Evolutionary conservation across 1,140 invertebrate species (phyloP).

Genomic region (Coelopa frigida): DNA sequence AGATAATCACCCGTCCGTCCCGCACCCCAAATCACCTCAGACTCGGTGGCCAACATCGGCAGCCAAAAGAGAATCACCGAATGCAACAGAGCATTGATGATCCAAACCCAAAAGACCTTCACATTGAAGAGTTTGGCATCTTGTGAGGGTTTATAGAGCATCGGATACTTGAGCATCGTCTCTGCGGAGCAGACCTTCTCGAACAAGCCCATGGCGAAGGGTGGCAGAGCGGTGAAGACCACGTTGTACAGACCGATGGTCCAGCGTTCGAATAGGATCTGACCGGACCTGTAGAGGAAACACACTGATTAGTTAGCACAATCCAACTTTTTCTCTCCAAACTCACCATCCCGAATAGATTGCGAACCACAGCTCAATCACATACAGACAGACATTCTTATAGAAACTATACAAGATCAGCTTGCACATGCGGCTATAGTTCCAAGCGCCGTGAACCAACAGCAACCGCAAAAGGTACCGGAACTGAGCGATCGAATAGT

Average conservation of each 20-base stretch:
- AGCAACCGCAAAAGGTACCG: constrained; percentile 80
- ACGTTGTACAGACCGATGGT: constrained; percentile 97
- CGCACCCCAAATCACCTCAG: constrained; percentile 71
- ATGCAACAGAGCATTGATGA: constrained; percentile 86
- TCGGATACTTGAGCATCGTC: constrained; percentile 76
- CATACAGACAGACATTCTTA: constrained; percentile 98
- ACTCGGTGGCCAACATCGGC: constrained; percentile 58
- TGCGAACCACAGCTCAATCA: constrained; percentile 99
- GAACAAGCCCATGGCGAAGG: constrained; percentile 89
- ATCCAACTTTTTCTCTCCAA: too few relatives aligned
- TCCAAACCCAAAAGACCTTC: constrained; percentile 95
- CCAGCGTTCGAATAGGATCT: constrained; percentile 98
- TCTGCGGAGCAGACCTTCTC: constrained; percentile 92
- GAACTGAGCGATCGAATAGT: constrained; percentile 97
- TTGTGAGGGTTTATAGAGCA: constrained; percentile 86
- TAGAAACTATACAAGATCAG: constrained; percentile 99
- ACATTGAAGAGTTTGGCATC: constrained; percentile 71
- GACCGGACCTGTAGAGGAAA: too few relatives aligned
- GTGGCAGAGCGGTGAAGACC: constrained; percentile 91
- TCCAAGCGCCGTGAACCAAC: constrained; percentile 98
- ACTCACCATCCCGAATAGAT: constrained; percentile 96
- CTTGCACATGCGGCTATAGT: constrained; percentile 94
- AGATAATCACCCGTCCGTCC: constrained; percentile 90
- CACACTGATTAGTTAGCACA: too few relatives aligned
- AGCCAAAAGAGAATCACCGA: constrained; percentile 93